Percentiles rank a stretch among this genome's conserved stretches.
Evolutionary conservation across 1,140 invertebrate species (phyloP).

Genomic region (Drosophila ogumai): DNA sequence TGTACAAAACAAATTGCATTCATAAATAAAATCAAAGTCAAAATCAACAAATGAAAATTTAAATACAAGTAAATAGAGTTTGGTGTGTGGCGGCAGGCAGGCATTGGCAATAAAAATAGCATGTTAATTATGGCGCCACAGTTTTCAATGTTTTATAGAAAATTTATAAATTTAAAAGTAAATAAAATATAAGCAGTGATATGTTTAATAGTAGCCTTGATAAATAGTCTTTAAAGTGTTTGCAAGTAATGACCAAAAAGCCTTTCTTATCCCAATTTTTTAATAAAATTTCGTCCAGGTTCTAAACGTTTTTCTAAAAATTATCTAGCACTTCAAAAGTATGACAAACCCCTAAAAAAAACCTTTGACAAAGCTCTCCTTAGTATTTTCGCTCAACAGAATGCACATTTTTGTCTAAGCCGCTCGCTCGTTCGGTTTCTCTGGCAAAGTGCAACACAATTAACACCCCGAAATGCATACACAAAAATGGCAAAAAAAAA

Average conservation of each 20-base stretch:
- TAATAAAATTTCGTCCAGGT: neutral
- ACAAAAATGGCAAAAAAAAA: conserved; percentile 35
- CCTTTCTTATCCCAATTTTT: too few relatives aligned
- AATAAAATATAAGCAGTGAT: neutral
- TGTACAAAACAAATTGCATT: conserved; percentile 79
- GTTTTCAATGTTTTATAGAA: neutral
- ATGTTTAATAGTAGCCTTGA: neutral
- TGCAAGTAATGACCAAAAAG: too few relatives aligned
- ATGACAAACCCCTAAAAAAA: conserved; percentile 3
- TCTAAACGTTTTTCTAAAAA: too few relatives aligned
- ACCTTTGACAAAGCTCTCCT: conserved; percentile 58
- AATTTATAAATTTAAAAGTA: neutral
- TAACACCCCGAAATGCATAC: conserved; percentile 80
- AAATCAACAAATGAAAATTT: conserved; percentile 15
- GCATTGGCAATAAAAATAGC: neutral
- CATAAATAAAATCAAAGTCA: conserved; percentile 72
- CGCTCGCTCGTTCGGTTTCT: conserved; percentile 33
- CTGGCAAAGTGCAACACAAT: conserved; percentile 80
- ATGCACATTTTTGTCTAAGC: conserved; percentile 43
- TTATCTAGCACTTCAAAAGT: neutral
- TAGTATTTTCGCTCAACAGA: conserved; percentile 47
- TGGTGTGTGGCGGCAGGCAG: neutral
- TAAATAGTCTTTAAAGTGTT: neutral
- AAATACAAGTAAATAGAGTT: conserved; percentile 3
- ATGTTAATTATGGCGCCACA: conserved; percentile 11